These are phyloP conservation scores for Lampropteryx suffumata DNA, from an alignment of 2,888 invertebrate genomes.

Conservation along the genomic window DNA sequence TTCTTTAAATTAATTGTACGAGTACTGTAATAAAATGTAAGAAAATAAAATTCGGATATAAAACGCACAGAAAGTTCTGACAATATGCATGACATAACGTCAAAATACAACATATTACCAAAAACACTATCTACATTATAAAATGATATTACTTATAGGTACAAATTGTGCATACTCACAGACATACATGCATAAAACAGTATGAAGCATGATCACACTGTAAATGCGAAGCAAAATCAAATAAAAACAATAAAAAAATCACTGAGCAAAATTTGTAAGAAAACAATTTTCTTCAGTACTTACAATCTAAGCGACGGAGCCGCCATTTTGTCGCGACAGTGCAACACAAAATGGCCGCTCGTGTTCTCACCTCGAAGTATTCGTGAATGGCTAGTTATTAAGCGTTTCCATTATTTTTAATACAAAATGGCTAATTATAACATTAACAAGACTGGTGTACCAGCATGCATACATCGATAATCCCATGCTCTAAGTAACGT, in stretches of 20 bases:
- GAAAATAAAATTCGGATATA: slow-evolving; percentile 58
- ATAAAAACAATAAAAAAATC: slow-evolving; percentile 55
- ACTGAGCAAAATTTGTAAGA: slow-evolving; percentile 68
- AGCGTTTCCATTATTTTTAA: slow-evolving; percentile 33
- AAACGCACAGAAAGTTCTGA: slow-evolving; percentile 56
- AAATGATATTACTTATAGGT: slow-evolving; percentile 49
- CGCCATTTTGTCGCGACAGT: slow-evolving; percentile 63
- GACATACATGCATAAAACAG: slow-evolving; percentile 80
- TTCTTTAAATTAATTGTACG: slow-evolving; percentile 39
- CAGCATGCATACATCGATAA: slow-evolving; percentile 47
- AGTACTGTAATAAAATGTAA: slow-evolving; percentile 42
- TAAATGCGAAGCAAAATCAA: slow-evolving; percentile 80
- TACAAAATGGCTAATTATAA: slow-evolving; percentile 38
- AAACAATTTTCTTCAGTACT: slow-evolving; percentile 71
- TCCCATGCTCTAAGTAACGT: slow-evolving; percentile 53
- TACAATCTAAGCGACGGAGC: slow-evolving; percentile 64
- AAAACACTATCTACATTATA: slow-evolving; percentile 48
- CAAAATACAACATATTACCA: slow-evolving; percentile 53
- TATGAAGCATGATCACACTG: slow-evolving; percentile 79
- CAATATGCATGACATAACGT: slow-evolving; percentile 45
- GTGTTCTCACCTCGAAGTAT: slow-evolving; percentile 55
- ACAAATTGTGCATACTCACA: slow-evolving; percentile 81
- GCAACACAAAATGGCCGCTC: slow-evolving; percentile 68
- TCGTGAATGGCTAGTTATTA: slow-evolving; percentile 50
- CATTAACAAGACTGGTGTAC: slow-evolving; percentile 41